Base-by-base conservation (phyloP, 2,113 vertebrate genomes). In the Thinocorus orbignyianus region DNA sequence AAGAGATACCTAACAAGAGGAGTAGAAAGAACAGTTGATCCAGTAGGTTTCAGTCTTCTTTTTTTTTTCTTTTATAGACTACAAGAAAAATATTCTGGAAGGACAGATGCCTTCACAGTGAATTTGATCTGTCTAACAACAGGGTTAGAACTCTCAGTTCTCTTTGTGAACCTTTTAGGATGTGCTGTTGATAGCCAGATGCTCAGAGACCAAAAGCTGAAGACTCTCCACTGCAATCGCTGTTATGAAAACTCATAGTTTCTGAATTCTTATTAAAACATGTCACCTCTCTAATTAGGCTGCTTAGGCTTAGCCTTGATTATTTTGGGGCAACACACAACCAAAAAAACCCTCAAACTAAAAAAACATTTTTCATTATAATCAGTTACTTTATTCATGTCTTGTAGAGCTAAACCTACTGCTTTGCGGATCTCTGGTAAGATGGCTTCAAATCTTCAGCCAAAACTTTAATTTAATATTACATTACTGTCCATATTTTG, bases 161-260 rank as follows among this genome's bases (percentile, higher is more conserved):
- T 70, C 65, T 65, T 19, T 48, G 16, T 65, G 41, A 23, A 49
- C 28, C 13, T 28, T 68, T 83, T 60, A n/a, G 41, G 39, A 86
- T 39, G 17, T 37, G 35, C 22, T 61, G 39, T 48, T 1, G 0
- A 44, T 1, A 77, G 28, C 0, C 4, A 78, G 62, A 48, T 55
- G 35, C 30, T 57, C 48, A 90, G 39, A 76, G 30, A 58, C 11
- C 24, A 49, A 30, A 58, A 31, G 3, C 5, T 42, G 78, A 71
- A 91, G 61, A 46, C 4, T 17, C 4, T 17, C 5, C 14, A 5
- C 28, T 64, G 35, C 18, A 44, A 10, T 35, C 22, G 18, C 1
- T 11, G 5, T 14, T 41, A 39, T 6, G 64, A 64, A 35, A 11
- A 46, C 11, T 55, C 8, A 9, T 10, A 22, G 57, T 58, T 70